Base-by-base conservation (phyloP, 2,113 vertebrate genomes). In the Numenius arquata region DNA sequence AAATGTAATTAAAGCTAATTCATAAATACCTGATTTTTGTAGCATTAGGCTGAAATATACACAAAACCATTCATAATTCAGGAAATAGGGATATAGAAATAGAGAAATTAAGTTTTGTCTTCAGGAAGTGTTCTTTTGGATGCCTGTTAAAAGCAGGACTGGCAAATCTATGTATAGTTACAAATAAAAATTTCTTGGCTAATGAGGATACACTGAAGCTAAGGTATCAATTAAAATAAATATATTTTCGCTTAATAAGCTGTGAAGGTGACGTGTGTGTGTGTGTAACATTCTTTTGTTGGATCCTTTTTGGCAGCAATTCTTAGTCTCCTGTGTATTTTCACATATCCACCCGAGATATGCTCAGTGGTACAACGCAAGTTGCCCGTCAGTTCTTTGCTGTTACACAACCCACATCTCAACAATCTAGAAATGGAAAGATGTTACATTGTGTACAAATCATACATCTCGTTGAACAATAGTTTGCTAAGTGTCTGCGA, bases 1-100 rank as follows among this genome's bases (percentile, higher is more conserved):
- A 96, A 96, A 93, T 96, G 50, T 68, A 88, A 91, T 96, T 93
- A 91, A 93, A 83, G 45, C 29, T 86, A 94, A 88, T 93, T 40
- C 16, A 90, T 83, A 91, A 85, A 61, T 29, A 43, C 41, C 45
- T 23, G 41, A 47, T 91, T 95, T 95, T 40, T 79, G 20, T 94
- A 88, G 63, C 29, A 52, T 77, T 88, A 84, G 68, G 32, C 59
- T 86, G 71, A 77, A 93, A 90, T 91, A 30, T 25, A 81, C 38
- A 88, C 38, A 83, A 93, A 83, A 0, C 21, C 38, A 18, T 81
- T 85, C 21, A 74, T 94, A 77, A 95, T 90, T 86, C 45, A 84
- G 96, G 93, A 90, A 96, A 88, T 40, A 50, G 23, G 29, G 40
- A 47, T 86, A 55, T 62, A 63, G 67, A 77, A 83, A 63, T 10